Evolutionary conservation across 2,797 vertebrate genomes (phyloP), one percentile per base, ranked within the genome.

Genomic region (Geotrypetes seraphini): DNA sequence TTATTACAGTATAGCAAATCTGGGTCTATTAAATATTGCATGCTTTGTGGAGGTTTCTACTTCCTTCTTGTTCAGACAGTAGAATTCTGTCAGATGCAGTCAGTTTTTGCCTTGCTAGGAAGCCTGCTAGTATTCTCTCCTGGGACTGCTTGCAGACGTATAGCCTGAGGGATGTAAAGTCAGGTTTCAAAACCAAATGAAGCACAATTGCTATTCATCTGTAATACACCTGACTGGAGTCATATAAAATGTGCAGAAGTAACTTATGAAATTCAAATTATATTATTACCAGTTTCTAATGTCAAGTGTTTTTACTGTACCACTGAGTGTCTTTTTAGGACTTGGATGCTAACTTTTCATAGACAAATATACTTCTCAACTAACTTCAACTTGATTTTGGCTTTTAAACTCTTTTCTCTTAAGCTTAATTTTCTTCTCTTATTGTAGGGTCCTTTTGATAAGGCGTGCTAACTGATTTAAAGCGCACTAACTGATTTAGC

Each of bases 101-200:
- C 58, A 12, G n/a, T 68, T 36, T 47, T 69, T 67, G 45, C 50
- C 56, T 60, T 31, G 18, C 22, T 57, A 50, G 44, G 42, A 31
- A 16, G 24, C 21, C 43, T 8, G 2, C 47, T 53, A 22, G 15
- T 55, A 7, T 22, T 29, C 39, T 65, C 62, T 54, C 19, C 31
- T 8, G 26, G 39, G 29, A 48, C 49, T 5, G 1, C 34, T 53
- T 59, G 40, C 41, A 60, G 67, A 73, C 60, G 38, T 23, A 57
- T 39, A 30, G 59, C 61, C 69, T 55, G 49, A 58, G 63, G 57
- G 64, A 70, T 56, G 45, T 60, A 31, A 43, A 36, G 36, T 60
- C 39, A 19, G 33, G 60, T 73, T 79, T 63, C 58, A 63, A 71
- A 74, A 68, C 52, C 43, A 78, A 71, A 67, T 48, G 58, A 28